Percentiles rank a stretch among this genome's conserved stretches.
Evolutionary conservation across 2,888 invertebrate species (phyloP).

Genomic region (Hypercompe scribonia): DNA sequence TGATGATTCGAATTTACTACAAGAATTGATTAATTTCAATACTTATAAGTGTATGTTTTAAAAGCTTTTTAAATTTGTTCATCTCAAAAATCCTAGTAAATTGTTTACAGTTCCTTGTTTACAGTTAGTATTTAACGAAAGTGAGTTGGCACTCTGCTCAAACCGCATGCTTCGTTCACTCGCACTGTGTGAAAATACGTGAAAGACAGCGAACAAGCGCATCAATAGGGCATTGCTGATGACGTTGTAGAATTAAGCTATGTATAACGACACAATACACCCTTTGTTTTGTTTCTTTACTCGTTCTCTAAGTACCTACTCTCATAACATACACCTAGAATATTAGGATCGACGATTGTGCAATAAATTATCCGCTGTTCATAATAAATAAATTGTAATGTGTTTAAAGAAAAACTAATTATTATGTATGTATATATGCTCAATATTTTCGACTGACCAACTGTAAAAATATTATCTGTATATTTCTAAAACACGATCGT

Average conservation of each 20-base stretch:
- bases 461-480: constrained; percentile 76
- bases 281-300: constrained; percentile 63
- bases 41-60: background rate
- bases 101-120: background rate
- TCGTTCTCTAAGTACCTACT: constrained; percentile 64
- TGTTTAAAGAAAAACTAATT: constrained; percentile 52
- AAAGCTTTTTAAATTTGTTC: background rate
- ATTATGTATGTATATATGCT: constrained; percentile 72
- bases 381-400: constrained; percentile 68
- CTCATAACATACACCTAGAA: constrained; percentile 72
- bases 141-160: constrained; percentile 12
- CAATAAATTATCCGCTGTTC: constrained; percentile 79
- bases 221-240: constrained; percentile 75
- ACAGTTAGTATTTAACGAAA: background rate
- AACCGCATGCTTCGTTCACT: constrained; percentile 23
- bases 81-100: background rate
- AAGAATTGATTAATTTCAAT: background rate
- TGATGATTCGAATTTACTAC: background rate
- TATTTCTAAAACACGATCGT: constrained; percentile 55
- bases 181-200: constrained; percentile 34
- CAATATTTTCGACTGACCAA: constrained; percentile 86
- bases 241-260: constrained; percentile 71
- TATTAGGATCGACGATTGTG: constrained; percentile 77
- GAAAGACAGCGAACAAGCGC: constrained; percentile 59
- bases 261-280: constrained; percentile 69